Conservation (phyloP, 2,113 vertebrate genomes). For the Grus americana region DNA sequence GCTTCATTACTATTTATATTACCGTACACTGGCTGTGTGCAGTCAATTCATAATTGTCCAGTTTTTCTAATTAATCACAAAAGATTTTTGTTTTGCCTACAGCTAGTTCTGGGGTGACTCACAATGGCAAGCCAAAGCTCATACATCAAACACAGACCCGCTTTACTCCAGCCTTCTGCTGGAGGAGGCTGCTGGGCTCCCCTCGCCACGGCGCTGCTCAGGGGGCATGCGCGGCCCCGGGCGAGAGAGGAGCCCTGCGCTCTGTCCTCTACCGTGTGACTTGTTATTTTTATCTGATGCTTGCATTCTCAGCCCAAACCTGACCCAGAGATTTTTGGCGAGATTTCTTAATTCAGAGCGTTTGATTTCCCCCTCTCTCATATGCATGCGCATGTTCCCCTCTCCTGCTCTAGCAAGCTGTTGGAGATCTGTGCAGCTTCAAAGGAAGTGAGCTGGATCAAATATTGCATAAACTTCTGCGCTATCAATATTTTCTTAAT, state of each 20-base stretch:
- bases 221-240: constrained; percentile 78
- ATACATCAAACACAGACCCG: constrained; percentile 86
- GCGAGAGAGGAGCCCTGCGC: constrained; percentile 72
- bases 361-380: background rate
- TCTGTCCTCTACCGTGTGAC: constrained; percentile 82
- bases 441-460: background rate
- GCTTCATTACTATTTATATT: constrained; percentile 88
- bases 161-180: constrained; percentile 77
- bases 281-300: constrained; percentile 90
- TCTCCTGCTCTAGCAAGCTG: background rate
- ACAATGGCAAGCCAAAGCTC: constrained; percentile 84
- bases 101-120: constrained; percentile 86
- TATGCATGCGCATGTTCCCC: background rate
- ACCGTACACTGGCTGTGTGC: constrained; percentile 77
- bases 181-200: constrained; percentile 66
- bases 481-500: constrained; percentile 39
- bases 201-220: constrained; percentile 18
- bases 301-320: constrained; percentile 78
- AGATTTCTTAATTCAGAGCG: constrained; percentile 55
- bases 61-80: constrained; percentile 95
- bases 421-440: background rate
- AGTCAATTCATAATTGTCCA: constrained; percentile 89
- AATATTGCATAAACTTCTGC: background rate
- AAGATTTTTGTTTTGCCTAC: constrained; percentile 90
- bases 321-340: constrained; percentile 60